These are phyloP conservation scores for Caenorhabditis macrosperma DNA, from an alignment of 2,888 invertebrate species.

Conservation along the genomic window DNA sequence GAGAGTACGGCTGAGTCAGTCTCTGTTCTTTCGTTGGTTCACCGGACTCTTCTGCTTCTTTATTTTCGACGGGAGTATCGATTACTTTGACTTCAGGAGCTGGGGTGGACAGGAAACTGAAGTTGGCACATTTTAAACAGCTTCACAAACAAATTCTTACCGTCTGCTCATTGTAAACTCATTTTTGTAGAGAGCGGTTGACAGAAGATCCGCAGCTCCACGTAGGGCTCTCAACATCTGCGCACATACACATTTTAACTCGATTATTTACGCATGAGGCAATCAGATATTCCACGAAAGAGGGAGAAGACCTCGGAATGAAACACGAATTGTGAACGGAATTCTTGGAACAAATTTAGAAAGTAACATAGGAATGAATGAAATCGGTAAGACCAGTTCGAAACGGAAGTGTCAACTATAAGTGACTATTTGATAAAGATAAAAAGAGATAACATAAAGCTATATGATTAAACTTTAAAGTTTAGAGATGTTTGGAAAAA, in stretches of 20 bases:
- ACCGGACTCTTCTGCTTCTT: conserved; percentile 15
- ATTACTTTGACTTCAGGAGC: conserved; percentile 23
- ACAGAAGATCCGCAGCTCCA: conserved; percentile 42
- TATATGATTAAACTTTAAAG: too few relatives aligned
- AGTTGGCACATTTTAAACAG: background rate
- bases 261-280: conserved; percentile 25
- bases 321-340: background rate
- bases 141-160: background rate
- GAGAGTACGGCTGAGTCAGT: conserved; percentile 49
- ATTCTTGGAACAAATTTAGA: background rate
- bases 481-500: too few relatives aligned
- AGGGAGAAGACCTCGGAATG: background rate
- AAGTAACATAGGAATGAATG: too few relatives aligned
- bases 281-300: conserved; percentile 6
- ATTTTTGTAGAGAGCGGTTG: conserved; percentile 19
- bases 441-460: too few relatives aligned
- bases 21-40: conserved; percentile 34
- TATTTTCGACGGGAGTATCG: conserved; percentile 2
- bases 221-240: conserved; percentile 57
- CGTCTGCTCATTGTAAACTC: conserved; percentile 22
- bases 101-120: conserved; percentile 41
- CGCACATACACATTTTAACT: conserved; percentile 12
- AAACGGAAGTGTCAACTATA: too few relatives aligned
- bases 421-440: too few relatives aligned
- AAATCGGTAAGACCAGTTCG: too few relatives aligned